phyloP scores from a whole-genome alignment of 1,140 invertebrate species.

The Trachymyrmex cornetzi region DNA sequence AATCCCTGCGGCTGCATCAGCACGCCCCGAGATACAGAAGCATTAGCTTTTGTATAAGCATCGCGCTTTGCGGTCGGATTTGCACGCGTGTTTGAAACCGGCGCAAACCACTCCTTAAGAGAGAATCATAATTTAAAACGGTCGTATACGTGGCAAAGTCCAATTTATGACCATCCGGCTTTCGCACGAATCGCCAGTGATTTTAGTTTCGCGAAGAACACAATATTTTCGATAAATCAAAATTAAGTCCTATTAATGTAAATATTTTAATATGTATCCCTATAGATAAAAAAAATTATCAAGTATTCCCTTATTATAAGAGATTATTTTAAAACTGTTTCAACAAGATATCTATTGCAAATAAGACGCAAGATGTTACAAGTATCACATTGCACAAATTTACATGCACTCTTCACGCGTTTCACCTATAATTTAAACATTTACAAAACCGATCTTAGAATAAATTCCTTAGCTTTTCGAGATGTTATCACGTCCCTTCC shows the following conservation, averaged over 20 bases:
- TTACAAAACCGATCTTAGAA: not conserved
- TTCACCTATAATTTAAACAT: not conserved
- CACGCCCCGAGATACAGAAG: conserved; percentile 29
- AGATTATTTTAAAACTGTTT: not conserved
- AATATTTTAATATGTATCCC: not conserved
- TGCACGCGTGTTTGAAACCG: conserved; percentile 37
- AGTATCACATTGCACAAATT: not conserved
- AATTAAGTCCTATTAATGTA: conserved; percentile 4
- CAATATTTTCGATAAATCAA: conserved; percentile 44
- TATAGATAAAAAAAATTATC: not conserved
- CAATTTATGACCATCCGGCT: conserved; percentile 38
- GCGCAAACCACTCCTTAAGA: conserved; percentile 22
- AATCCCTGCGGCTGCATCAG: conserved; percentile 54
- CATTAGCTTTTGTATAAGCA: conserved; percentile 55
- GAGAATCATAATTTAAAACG: conserved; percentile 51
- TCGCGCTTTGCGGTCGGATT: conserved; percentile 40
- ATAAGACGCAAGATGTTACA: not conserved
- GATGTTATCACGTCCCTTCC: not conserved
- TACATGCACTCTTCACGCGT: not conserved
- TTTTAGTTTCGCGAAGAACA: not conserved
- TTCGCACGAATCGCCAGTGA: not conserved
- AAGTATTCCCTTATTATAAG: not conserved
- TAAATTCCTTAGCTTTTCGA: not conserved
- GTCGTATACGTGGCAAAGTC: conserved; percentile 36
- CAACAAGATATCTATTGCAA: not conserved